Base-by-base conservation (phyloP, 2,113 vertebrate species). In the Neoarius graeffei region DNA sequence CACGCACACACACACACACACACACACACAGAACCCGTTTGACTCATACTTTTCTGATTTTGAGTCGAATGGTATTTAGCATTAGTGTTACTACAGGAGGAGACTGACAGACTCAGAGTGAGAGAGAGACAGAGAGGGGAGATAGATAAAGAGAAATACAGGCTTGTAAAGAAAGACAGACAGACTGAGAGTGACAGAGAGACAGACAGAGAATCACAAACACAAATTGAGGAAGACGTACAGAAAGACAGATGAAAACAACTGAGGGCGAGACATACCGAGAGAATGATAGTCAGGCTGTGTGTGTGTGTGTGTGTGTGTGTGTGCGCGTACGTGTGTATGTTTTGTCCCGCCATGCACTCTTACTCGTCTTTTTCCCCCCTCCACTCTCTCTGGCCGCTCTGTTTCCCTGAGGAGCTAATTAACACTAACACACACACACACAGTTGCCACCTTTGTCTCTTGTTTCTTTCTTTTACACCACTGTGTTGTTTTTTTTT, bases 371-470 rank as follows among this genome's bases (percentile, higher is more conserved):
- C 56, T 42, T 35, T 50, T 23, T n/a, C 74, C 35, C 76, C 19
- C 88, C 88, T 81, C 71, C 59, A 48, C 76, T 71, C 86, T 85
- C 74, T 84, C 77, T 83, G 90, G 84, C 87, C 42, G 83, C 80
- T 71, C 64, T 73, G 62, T 66, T 48, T 92, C 92, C 92, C 91
- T 69, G 62, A 88, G 92, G 92, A 91, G 71, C 91, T 88, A 90
- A 90, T 92, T 92, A 92, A 76, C 86, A 77, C 62, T n/a, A n/a
- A 54, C 35, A n/a, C 60, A 20, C n/a, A 77, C 73, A 77, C 57
- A 77, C 83, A 69, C 54, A 86, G 27, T 76, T 85, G 50, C 59
- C 54, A 64, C 66, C 82, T 88, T 87, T 87, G 87, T 89, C 59
- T 87, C 52, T 73, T 59, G 62, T 62, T 59, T 71, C 48, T 25